Evolutionary conservation across 1,140 invertebrate species (phyloP), one percentile per base, ranked within the genome.

Genomic region (Drepana arcuata): DNA sequence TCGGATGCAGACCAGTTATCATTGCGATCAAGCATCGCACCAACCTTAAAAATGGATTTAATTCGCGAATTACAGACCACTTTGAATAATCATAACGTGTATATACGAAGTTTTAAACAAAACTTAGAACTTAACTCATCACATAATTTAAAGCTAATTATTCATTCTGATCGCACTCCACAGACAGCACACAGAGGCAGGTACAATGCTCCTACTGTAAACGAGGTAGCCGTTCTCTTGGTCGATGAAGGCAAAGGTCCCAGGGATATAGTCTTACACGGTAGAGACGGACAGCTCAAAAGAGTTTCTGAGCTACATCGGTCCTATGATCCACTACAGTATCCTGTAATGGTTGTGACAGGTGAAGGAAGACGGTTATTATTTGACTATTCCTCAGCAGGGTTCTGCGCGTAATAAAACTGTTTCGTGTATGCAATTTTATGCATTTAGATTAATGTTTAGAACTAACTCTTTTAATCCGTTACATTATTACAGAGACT

Each of bases 261-360:
- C 16, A 21, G 14, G 6, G n/a, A 38, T 54, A 69, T 70, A 27
- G 48, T 66, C 0, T 14, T 67, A 7, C 48, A 56, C 16, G 32
- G 40, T 31, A 56, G 53, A 54, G 48, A 65, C 25, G 43, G 47
- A 1, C 34, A 50, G 9, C 34, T 56, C 1, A 41, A 60, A 48
- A 26, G 46, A 34, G 46, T 56, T 2, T 53, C 50, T 21, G 64
- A 72, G 32, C 29, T 58, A 43, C 57, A 75, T 31, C 33, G 59
- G 10, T 51, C 61, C 0, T 70, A 67, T 50, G 69, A 78, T 53
- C 34, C 63, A 33, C 46, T 81, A 41, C 61, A 69, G n/a, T 77
- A 82, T 57, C 64, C 70, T 0, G 9, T 78, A 29, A 51, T 77
- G 41, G 74, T 71, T 48, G 46, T 39, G 7, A 14, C n/a, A 12